Conservation (phyloP, 2,888 invertebrate species). For the Allygus modestus region DNA sequence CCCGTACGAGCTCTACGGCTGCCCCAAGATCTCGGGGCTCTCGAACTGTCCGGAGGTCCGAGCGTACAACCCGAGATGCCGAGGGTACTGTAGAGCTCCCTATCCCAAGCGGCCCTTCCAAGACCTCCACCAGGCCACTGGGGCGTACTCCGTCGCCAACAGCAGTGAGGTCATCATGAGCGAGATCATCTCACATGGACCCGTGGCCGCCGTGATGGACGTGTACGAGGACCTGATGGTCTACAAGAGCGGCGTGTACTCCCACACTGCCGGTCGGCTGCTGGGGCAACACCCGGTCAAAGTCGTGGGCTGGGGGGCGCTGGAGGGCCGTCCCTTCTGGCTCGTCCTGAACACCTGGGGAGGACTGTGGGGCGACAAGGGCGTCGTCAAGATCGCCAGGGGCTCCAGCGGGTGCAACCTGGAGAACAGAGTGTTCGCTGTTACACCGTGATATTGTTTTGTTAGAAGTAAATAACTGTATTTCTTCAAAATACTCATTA, state of each 20-base stretch:
- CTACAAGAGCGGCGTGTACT: constrained; percentile 43
- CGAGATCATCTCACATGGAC: constrained; percentile 14
- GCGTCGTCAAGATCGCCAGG: not conserved
- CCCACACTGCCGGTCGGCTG: not conserved
- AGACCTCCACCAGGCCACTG: constrained; percentile 5
- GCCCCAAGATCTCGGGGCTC: not conserved
- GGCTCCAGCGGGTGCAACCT: constrained; percentile 27
- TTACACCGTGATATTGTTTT: not conserved
- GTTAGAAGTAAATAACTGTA: not conserved
- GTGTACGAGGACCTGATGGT: constrained; percentile 37
- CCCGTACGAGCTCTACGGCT: constrained; percentile 37
- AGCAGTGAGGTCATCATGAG: constrained; percentile 18
- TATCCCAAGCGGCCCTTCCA: constrained; percentile 39
- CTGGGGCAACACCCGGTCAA: constrained; percentile 35
- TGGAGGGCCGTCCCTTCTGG: constrained; percentile 13
- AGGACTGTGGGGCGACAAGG: constrained; percentile 20
- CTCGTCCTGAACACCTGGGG: constrained; percentile 33
- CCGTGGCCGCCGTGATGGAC: constrained; percentile 44
- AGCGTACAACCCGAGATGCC: constrained; percentile 14
- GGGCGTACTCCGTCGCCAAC: constrained; percentile 42
- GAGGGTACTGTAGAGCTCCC: constrained; percentile 9
- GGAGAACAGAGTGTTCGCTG: constrained; percentile 40
- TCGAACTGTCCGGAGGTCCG: constrained; percentile 22
- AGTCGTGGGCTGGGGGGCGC: constrained; percentile 13
- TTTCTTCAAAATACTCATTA: too few relatives aligned